Evolutionary conservation across 1,140 invertebrate genomes (phyloP).

Genomic region (Bombus confusus): DNA sequence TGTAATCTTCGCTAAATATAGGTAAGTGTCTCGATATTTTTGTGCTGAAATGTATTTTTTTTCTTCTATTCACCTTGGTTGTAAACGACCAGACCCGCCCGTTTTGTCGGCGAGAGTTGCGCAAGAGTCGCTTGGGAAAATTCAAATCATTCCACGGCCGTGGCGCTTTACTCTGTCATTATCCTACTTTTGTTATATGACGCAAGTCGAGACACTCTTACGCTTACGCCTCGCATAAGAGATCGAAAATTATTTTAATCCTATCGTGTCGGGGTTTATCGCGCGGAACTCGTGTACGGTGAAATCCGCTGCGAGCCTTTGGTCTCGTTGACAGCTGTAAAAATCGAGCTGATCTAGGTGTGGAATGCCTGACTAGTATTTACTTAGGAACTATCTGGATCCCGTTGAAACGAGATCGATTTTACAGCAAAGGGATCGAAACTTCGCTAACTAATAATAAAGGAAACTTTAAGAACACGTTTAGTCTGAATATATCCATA

Average conservation of each 20-base stretch:
- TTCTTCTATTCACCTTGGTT: not conserved
- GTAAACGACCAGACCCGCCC: not conserved
- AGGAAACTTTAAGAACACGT: not conserved
- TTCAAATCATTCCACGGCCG: slow-evolving; percentile 39
- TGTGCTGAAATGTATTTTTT: too few relatives aligned
- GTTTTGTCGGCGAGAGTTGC: slow-evolving; percentile 10
- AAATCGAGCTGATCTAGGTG: not conserved
- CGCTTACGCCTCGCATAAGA: not conserved
- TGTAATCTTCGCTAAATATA: not conserved
- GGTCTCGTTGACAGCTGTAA: not conserved
- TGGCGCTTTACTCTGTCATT: slow-evolving; percentile 33
- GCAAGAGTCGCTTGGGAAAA: slow-evolving; percentile 37
- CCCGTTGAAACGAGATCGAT: not conserved
- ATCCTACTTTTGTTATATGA: slow-evolving; percentile 38
- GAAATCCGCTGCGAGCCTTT: slow-evolving; percentile 9
- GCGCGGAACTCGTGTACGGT: not conserved
- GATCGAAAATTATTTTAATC: slow-evolving; percentile 47
- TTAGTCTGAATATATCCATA: not conserved
- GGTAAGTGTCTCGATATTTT: not conserved
- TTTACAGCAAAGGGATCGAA: not conserved
- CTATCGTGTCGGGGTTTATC: not conserved
- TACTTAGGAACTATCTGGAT: not conserved
- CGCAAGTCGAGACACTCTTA: slow-evolving; percentile 29
- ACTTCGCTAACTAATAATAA: not conserved
- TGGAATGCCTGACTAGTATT: slow-evolving; percentile 8